These are phyloP conservation scores for Lithosia quadra DNA, from an alignment of 2,888 invertebrate species.

Conservation along the genomic window DNA sequence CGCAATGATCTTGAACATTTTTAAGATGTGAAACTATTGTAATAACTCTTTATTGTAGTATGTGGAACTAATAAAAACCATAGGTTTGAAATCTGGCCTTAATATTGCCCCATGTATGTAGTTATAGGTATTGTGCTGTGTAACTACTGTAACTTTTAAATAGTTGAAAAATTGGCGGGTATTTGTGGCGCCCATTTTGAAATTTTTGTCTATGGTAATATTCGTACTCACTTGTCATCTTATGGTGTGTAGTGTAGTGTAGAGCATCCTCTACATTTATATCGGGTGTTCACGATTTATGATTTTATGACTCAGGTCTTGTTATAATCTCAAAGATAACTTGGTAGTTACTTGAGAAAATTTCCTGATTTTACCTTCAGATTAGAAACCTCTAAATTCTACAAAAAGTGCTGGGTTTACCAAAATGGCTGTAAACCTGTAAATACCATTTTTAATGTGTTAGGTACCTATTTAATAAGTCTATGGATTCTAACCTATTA, in stretches of 20 bases:
- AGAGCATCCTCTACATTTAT: too few species aligned
- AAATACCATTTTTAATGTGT: too few species aligned
- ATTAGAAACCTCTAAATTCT: background rate
- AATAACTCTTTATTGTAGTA: background rate
- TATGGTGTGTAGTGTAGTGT: background rate
- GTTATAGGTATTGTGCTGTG: constrained; percentile 42
- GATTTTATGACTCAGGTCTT: too few species aligned
- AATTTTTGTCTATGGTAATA: background rate
- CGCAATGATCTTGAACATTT: background rate
- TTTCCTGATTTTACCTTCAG: background rate
- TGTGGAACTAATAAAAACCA: background rate
- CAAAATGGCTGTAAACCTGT: too few species aligned
- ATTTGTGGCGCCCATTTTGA: constrained; percentile 5
- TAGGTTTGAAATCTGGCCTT: constrained; percentile 12
- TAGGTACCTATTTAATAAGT: too few species aligned
- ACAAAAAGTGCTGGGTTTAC: background rate
- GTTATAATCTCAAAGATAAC: too few species aligned
- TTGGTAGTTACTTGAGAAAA: too few species aligned
- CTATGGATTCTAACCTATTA: too few species aligned
- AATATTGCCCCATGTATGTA: constrained; percentile 16
- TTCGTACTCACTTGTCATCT: background rate
- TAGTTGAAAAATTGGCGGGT: background rate
- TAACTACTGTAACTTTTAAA: background rate
- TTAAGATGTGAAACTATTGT: background rate
- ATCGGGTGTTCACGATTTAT: too few species aligned